Evolutionary conservation across 2,888 invertebrate species (phyloP).

Genomic region (Meliscaeva auricollis): DNA sequence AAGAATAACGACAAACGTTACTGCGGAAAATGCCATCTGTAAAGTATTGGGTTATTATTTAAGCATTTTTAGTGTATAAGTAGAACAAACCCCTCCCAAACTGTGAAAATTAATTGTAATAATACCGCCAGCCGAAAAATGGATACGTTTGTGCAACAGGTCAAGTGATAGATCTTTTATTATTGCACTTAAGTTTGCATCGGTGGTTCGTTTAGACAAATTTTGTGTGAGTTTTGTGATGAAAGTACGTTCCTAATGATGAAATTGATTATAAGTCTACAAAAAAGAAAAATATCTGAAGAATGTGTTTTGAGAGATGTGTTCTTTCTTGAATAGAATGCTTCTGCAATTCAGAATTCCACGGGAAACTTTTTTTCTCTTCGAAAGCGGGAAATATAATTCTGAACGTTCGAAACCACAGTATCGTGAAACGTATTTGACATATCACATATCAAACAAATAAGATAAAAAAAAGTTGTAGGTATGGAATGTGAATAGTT

Average conservation of each 20-base stretch:
- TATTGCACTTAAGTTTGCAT: slow-evolving; percentile 12
- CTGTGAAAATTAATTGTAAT: slow-evolving; percentile 30
- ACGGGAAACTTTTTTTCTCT: too few relatives aligned
- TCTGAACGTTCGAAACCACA: too few relatives aligned
- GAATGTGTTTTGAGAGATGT: too few relatives aligned
- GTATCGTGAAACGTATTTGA: too few relatives aligned
- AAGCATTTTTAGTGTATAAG: background rate
- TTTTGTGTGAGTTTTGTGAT: slow-evolving; percentile 14
- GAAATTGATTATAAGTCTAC: too few relatives aligned
- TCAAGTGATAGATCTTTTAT: slow-evolving; percentile 23
- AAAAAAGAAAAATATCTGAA: too few relatives aligned
- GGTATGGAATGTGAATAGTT: too few relatives aligned
- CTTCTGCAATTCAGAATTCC: too few relatives aligned
- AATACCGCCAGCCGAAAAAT: slow-evolving; percentile 40
- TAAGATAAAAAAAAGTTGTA: too few relatives aligned
- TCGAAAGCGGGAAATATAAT: too few relatives aligned
- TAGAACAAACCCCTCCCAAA: slow-evolving; percentile 11
- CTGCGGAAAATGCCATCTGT: slow-evolving; percentile 30
- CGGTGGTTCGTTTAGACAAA: background rate
- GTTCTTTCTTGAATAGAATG: too few relatives aligned
- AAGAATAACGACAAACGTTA: slow-evolving; percentile 27
- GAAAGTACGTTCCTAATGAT: slow-evolving; percentile 21
- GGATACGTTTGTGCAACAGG: slow-evolving; percentile 27
- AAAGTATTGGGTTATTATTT: background rate
- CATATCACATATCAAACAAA: too few relatives aligned